Conservation (phyloP, 1,140 invertebrate species). For the Cheumatopsyche charites region DNA sequence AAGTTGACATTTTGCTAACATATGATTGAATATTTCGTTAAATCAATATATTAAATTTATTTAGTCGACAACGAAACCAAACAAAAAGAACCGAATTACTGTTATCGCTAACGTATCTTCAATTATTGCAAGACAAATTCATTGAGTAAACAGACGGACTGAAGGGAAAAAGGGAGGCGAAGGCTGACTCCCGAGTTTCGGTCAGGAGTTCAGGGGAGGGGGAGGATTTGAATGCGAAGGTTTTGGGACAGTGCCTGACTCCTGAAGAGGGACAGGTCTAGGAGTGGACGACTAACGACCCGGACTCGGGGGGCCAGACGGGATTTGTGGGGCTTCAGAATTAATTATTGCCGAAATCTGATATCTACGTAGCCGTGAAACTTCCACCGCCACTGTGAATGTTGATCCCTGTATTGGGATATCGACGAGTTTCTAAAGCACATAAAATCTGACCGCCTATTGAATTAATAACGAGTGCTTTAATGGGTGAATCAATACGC, state of each 20-base stretch:
- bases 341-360: constrained; percentile 44
- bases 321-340: constrained; percentile 42
- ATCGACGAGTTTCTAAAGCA: background rate
- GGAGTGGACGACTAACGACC: constrained; percentile 22
- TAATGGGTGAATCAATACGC: no score
- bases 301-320: constrained; percentile 23
- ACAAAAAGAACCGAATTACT: no score
- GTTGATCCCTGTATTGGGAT: background rate
- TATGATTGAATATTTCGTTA: no score
- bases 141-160: background rate
- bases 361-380: constrained; percentile 25
- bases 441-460: background rate
- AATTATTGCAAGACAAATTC: background rate
- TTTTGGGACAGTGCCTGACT: background rate
- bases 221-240: constrained; percentile 7
- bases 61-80: no score
- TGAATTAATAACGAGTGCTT: no score
- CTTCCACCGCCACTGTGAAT: constrained; percentile 10
- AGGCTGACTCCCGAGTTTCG: background rate
- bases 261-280: background rate
- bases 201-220: background rate
- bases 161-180: background rate
- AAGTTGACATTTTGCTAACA: no score
- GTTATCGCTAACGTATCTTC: background rate
- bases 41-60: no score